phyloP scores from a whole-genome alignment of 2,797 vertebrate genomes.

The Columba guinea region DNA sequence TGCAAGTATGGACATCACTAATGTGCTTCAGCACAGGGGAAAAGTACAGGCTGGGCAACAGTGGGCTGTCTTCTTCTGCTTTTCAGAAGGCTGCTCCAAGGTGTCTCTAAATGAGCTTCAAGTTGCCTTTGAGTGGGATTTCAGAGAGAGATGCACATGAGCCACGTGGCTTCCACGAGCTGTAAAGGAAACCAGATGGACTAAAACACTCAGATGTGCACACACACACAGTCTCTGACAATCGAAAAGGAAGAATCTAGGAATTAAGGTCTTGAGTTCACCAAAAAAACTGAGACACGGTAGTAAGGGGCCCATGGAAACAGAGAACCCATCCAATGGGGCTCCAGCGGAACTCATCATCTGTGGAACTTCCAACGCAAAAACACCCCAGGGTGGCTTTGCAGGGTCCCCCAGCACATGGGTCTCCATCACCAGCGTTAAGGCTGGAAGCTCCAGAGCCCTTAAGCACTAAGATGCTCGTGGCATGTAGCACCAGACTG shows the following conservation, averaged over 20 bases:
- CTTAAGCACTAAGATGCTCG: not conserved
- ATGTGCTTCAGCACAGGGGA: accelerated
- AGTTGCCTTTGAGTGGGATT: not conserved
- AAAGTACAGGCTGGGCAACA: not conserved
- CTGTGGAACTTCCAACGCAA: not conserved
- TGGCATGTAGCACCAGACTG: not conserved
- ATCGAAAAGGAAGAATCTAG: not conserved
- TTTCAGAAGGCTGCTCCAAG: not conserved
- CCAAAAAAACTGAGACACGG: not conserved
- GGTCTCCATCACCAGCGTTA: not conserved
- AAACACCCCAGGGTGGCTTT: not conserved
- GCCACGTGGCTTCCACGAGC: not conserved
- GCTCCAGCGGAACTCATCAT: not conserved
- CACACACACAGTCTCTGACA: not conserved
- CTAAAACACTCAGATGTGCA: not conserved
- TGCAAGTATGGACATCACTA: not conserved
- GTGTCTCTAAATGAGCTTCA: not conserved
- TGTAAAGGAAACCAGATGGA: not conserved
- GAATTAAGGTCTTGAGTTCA: not conserved
- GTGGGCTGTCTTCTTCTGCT: not conserved
- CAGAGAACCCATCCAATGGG: not conserved
- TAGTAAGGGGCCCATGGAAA: not conserved
- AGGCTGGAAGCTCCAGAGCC: not conserved
- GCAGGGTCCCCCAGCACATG: not conserved
- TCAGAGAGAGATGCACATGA: not conserved